A percentile compares a stretch with the other conserved stretches of the same genome.
Conservation (phyloP, 2,888 invertebrate species). For the Kryphioiulus occultus region DNA sequence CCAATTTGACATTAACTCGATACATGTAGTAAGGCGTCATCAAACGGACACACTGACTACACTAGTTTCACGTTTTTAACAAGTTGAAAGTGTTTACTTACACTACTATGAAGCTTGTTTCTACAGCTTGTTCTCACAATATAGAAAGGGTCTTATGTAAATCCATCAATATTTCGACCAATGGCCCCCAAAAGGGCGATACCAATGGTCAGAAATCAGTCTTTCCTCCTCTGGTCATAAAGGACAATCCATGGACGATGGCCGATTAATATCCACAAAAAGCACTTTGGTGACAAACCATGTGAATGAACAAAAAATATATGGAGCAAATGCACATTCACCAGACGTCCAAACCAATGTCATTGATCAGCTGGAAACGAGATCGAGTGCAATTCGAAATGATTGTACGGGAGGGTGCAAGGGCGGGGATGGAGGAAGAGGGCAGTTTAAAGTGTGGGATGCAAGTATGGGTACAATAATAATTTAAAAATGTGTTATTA, state of each 20-base stretch:
- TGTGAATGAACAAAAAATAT: neutral
- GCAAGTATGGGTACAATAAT: too few species aligned
- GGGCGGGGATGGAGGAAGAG: neutral
- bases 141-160: too few species aligned
- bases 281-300: constrained; percentile 6
- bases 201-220: constrained; percentile 18
- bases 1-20: too few species aligned
- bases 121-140: neutral
- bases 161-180: too few species aligned
- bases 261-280: constrained; percentile 35
- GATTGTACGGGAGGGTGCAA: neutral
- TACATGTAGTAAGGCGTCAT: too few species aligned
- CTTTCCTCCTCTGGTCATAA: constrained; percentile 2
- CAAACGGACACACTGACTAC: too few species aligned
- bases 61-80: too few species aligned
- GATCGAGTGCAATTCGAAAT: constrained; percentile 19
- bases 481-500: too few species aligned
- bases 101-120: too few species aligned
- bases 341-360: neutral
- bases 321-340: neutral
- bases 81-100: too few species aligned
- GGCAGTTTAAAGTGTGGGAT: too few species aligned
- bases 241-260: constrained; percentile 6
- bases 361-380: neutral
- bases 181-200: neutral